Base-by-base conservation (phyloP, 2,797 vertebrate species). In the Otolemur crassicaudatus region DNA sequence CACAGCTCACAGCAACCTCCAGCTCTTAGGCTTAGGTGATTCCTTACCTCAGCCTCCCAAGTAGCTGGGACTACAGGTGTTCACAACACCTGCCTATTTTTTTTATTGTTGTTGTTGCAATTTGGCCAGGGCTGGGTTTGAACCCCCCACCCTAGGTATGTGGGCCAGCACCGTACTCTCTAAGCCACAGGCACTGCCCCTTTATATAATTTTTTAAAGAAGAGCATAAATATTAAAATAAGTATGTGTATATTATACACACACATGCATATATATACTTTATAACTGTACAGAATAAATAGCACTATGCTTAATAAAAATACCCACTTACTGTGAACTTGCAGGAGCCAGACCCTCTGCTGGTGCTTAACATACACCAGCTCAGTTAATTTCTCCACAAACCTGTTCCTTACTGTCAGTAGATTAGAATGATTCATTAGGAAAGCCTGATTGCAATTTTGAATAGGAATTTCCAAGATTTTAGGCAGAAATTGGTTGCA, bases 141-240 rank as follows among this genome's bases (percentile, higher is more conserved):
- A 43, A 43, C 40, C 40, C 40, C 7, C 40, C 40, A 43, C 40
- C 40, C 40, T 43, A 43, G 40, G 40, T 43, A 43, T 43, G 7
- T 43, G 40, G 40, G 40, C 40, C 40, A 43, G 40, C 40, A 43
- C 40, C 40, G 6, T 43, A 43, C 40, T 43, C 40, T 43, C 40
- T 43, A 43, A 43, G 40, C 40, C 40, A 43, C 40, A 43, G 40
- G 40, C 5, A 1, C 40, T 43, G 40, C 40, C 40, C 40, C 6
- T 69, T 95, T 92, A 90, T 94, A 61, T 91, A 27, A 65, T 75
- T 67, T 87, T 85, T 94, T 85, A 22, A 88, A 90, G 27, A 77
- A 87, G 1, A 73, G 6, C 27, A 80, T 69, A 60, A 86, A 43
- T 2, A 91, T 2, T 82, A 91, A 80, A 79, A 91, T 56, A 46